Evolutionary conservation across 2,888 invertebrate genomes (phyloP), one percentile per base, ranked within the genome.

Genomic region (Drosophila maculinotata): DNA sequence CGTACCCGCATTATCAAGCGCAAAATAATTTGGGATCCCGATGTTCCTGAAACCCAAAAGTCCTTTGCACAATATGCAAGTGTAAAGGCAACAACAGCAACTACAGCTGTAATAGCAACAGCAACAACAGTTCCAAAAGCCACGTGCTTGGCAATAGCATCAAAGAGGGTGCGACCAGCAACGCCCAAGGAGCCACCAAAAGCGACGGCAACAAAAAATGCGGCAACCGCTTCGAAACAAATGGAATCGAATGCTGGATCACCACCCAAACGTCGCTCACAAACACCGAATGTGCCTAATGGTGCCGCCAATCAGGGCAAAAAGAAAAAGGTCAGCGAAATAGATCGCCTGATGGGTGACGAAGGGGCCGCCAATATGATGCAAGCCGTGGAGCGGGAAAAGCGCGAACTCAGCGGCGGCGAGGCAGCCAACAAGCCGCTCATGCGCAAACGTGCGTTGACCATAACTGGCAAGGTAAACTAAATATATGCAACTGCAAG

Each of bases 341-440:
- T 97, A 51, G 96, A 96, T 83, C 94, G 93, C 63, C 90, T 97
- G 48, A 92, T 97, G 64, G 95, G 95, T 92, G 97, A 97, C 89
- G 97, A 97, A 89, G 97, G 97, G 1, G 96, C 97, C 2, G 95
- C 96, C 1, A 97, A 97, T 90, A 95, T 97, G 94, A 92, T 97
- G 36, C 96, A 96, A 86, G 95, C 96, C 17, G 93, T 97, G 1
- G 96, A 96, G 79, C 92, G 87, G 6, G 89, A 90, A 17, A 78
- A 87, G 41, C 79, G 83, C 0, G 89, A 85, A 49, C 15, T 69
- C 3, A 85, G 88, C 47, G 81, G 81, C 0, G 87, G 85, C 2
- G 87, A 82, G 35, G 4, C 41, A 1, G 12, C 72, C 28, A 82
- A 84, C n/a, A 88, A 86, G 48, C 88, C 89, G 0, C 41, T 88